Base-by-base conservation (phyloP, 64 coral and sea anemone species). In the Actinia tenebrosa region DNA sequence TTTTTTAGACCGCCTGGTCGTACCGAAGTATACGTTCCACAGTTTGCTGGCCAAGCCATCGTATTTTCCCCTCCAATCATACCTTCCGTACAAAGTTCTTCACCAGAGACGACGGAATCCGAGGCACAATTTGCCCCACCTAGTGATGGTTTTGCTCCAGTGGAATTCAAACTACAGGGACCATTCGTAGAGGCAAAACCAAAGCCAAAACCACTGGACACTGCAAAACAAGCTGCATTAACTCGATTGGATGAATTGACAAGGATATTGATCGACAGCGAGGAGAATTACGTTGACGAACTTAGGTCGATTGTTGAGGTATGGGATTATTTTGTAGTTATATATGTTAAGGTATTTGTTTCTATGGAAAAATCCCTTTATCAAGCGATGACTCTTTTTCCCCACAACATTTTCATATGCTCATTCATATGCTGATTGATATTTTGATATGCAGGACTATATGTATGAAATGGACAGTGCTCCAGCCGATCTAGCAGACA, bases 31-130 rank as follows among this genome's bases (percentile, higher is more conserved):
- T 80, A 93, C 42, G 87, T 97, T 14, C 94, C 94, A 9, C 94
- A 97, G 64, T 89, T 92, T 66, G 94, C 94, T 80, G 94, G 94
- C 60, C 89, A 89, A 26, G 94, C 91, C 56, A 80, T 93, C 45
- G 92, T 97, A 26, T 97, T 97, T 79, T 89, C 94, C 27, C 94
- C 94, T 14, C 94, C 94, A 58, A 87, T 58, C n/a, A 92, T 90
- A 20, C 94, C 94, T 53, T 64, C 86, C 27, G 46, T 9, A 81
- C 79, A 10, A 17, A 81, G 16, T 22, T 81, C 44, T 8, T 50
- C 22, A 19, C 79, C 79, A 4, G 79, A 88, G 77, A 85, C 79
- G 19, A 83, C 84, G 55, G 86, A 52, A 26, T 77, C 91, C 1
- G 91, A 92, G 66, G 80, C 82, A 18, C 87, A 68, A 50, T 80